Evolutionary conservation across 1,140 invertebrate genomes (phyloP).

Genomic region (Camponotus vicinus): DNA sequence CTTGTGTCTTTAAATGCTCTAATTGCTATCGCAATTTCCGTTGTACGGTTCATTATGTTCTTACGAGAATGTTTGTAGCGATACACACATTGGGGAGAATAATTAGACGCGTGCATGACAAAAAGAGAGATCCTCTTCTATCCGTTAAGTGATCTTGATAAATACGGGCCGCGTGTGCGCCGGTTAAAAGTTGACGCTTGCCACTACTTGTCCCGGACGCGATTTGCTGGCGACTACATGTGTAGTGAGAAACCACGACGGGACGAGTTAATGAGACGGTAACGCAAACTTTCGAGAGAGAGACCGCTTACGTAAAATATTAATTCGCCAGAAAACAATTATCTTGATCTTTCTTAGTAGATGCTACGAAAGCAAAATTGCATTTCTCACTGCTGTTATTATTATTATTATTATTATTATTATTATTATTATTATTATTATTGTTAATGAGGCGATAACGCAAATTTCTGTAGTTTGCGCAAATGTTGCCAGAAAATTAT

Average conservation of each 20-base stretch:
- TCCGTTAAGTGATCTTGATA: constrained; percentile 58
- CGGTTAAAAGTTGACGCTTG: constrained; percentile 55
- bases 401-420: constrained; percentile 47
- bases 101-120: constrained; percentile 59
- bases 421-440: constrained; percentile 30
- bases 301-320: constrained; percentile 25
- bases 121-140: constrained; percentile 42
- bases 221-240: constrained; percentile 1
- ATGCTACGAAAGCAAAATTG: constrained; percentile 30
- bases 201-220: constrained; percentile 40
- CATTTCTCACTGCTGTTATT: constrained; percentile 12
- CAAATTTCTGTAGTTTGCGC: constrained; percentile 15
- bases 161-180: constrained; percentile 19
- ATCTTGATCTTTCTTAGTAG: constrained; percentile 10
- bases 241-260: neutral
- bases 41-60: constrained; percentile 53
- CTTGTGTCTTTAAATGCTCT: constrained; percentile 36
- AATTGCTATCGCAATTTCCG: constrained; percentile 57
- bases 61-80: constrained; percentile 21
- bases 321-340: constrained; percentile 36
- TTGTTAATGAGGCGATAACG: constrained; percentile 42
- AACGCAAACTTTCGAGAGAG: constrained; percentile 1
- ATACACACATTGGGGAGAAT: constrained; percentile 34
- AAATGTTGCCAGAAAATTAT: constrained; percentile 46
- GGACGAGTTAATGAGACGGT: constrained; percentile 20